Percentiles rank a stretch among this genome's conserved stretches.
These are phyloP conservation scores for Anguilla marmorata DNA, from an alignment of 2,797 vertebrate genomes.

Conservation along the genomic window DNA sequence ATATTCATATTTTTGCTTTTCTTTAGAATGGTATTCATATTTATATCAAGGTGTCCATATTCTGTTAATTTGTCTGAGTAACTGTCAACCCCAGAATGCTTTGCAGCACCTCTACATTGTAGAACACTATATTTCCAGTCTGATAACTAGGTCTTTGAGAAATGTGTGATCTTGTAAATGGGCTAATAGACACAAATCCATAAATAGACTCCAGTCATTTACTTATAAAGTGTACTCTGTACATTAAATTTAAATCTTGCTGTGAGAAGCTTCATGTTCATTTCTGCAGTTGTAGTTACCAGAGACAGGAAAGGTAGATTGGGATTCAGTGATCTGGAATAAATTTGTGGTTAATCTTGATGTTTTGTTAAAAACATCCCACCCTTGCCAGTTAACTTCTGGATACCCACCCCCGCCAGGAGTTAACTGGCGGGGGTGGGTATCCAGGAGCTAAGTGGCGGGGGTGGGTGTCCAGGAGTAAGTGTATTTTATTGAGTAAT, in stretches of 20 bases:
- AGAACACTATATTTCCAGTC: neutral
- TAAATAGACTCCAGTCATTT: neutral
- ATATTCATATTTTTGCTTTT: neutral
- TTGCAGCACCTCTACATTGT: neutral
- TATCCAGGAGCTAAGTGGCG: no score
- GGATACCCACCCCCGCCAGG: no score
- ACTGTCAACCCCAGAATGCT: neutral
- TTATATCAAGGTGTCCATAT: neutral
- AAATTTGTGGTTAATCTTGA: no score
- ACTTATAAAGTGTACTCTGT: neutral
- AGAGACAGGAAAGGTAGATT: no score
- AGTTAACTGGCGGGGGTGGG: no score
- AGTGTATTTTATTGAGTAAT: conserved; percentile 80
- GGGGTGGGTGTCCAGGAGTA: no score
- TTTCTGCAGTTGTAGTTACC: no score
- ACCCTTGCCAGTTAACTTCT: no score
- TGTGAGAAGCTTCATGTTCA: no score
- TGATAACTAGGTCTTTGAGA: neutral
- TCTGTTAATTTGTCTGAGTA: neutral
- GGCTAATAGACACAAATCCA: neutral
- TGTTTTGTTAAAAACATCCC: no score
- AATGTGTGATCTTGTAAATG: neutral
- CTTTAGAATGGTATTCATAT: neutral
- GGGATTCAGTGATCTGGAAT: no score
- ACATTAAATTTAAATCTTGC: neutral